These are phyloP conservation scores for Monochamus saltuarius DNA, from an alignment of 1,140 invertebrate species.

Conservation along the genomic window DNA sequence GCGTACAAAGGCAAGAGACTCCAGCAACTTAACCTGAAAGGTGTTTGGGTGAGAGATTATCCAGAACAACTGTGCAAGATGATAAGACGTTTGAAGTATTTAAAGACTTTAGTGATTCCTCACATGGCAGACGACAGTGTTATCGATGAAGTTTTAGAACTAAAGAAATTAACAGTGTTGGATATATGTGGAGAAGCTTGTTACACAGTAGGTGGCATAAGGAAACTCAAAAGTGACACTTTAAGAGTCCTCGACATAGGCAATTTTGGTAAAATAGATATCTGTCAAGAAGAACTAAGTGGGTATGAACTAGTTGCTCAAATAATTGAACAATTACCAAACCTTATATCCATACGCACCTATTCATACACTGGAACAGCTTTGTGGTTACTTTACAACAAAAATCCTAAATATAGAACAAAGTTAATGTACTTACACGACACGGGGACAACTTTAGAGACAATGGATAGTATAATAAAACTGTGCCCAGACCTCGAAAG, in stretches of 20 bases:
- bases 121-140: constrained; percentile 69
- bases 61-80: constrained; percentile 61
- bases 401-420: constrained; percentile 57
- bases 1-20: constrained; percentile 34
- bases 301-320: constrained; percentile 53
- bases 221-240: constrained; percentile 51
- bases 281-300: constrained; percentile 58
- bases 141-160: constrained; percentile 59
- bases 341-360: constrained; percentile 61
- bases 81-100: constrained; percentile 57
- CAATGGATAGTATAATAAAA: constrained; percentile 58
- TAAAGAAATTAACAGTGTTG: constrained; percentile 59
- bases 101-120: constrained; percentile 63
- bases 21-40: constrained; percentile 65
- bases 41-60: constrained; percentile 68
- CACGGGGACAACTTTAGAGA: constrained; percentile 58
- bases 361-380: constrained; percentile 66
- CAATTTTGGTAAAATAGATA: constrained; percentile 64
- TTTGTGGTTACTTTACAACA: constrained; percentile 53
- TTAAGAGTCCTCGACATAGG: constrained; percentile 64
- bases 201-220: constrained; percentile 35
- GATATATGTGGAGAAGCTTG: constrained; percentile 63
- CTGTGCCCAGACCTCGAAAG: constrained; percentile 62
- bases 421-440: constrained; percentile 65
- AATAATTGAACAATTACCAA: constrained; percentile 61